Percentiles rank a stretch among this genome's conserved stretches.
Evolutionary conservation across 2,113 vertebrate species (phyloP).

Genomic region (Mellivora capensis): DNA sequence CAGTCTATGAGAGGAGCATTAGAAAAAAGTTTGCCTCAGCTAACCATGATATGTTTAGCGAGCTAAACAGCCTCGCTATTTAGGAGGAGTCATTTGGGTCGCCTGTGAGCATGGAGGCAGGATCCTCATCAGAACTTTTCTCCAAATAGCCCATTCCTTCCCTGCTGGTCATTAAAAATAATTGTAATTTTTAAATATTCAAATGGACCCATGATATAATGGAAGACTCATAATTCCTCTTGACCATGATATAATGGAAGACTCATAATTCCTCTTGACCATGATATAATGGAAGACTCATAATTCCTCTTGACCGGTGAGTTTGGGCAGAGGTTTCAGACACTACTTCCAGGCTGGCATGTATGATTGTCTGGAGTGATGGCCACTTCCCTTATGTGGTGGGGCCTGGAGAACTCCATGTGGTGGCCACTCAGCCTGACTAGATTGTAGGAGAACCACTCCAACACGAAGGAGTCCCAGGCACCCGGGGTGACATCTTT

Average conservation of each 20-base stretch:
- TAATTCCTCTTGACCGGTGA: background rate
- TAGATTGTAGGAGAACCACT: background rate
- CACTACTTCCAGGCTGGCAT: background rate
- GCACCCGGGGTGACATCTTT: accelerated
- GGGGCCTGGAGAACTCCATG: background rate
- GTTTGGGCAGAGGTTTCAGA: no score
- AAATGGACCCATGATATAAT: background rate
- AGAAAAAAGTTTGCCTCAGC: background rate
- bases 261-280: background rate
- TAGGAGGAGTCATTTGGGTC: background rate
- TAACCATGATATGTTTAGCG: no score
- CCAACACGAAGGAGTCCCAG: accelerated
- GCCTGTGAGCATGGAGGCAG: accelerated
- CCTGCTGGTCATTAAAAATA: background rate
- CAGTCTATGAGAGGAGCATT: background rate
- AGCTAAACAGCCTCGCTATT: accelerated
- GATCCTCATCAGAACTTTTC: background rate
- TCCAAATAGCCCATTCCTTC: background rate
- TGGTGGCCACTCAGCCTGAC: accelerated
- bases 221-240: background rate
- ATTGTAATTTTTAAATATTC: background rate
- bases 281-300: background rate
- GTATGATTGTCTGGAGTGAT: accelerated
- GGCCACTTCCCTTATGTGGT: background rate
- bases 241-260: background rate